Conservation (phyloP, 2,888 invertebrate species). For the Gibbula magus region DNA sequence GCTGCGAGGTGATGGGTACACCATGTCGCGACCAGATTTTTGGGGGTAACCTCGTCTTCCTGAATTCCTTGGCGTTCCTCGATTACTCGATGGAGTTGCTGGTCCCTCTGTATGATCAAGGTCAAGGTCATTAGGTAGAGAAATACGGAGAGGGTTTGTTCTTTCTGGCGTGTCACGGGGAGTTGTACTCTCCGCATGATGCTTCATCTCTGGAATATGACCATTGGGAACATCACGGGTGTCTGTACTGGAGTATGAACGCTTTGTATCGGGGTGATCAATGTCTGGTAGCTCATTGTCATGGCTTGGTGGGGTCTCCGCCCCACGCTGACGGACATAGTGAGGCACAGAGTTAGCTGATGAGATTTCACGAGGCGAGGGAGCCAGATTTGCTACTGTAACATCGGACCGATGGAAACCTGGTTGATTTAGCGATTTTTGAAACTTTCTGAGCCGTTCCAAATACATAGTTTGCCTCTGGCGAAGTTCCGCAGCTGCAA, state of each 20-base stretch:
- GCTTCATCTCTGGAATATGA: too few species aligned
- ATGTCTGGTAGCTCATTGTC: neutral
- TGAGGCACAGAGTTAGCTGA: neutral
- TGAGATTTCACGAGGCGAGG: neutral
- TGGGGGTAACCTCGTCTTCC: too few species aligned
- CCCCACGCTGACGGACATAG: neutral
- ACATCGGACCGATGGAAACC: neutral
- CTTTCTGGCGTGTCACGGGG: too few species aligned
- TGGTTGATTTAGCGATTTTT: neutral
- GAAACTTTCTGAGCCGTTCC: neutral
- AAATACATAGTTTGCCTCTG: neutral
- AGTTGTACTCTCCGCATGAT: too few species aligned
- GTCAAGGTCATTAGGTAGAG: too few species aligned
- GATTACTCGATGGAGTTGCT: too few species aligned
- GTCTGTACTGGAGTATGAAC: neutral
- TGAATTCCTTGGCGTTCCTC: too few species aligned
- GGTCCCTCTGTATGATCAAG: too few species aligned
- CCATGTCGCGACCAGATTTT: too few species aligned
- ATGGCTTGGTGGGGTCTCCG: neutral
- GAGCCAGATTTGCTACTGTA: neutral
- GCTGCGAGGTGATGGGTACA: neutral
- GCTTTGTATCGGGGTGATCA: neutral
- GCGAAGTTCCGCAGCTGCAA: constrained; percentile 3
- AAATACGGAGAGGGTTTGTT: too few species aligned
- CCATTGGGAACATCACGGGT: neutral